Conservation (phyloP, 2,113 vertebrate genomes). For the Ploceus nigricollis region DNA sequence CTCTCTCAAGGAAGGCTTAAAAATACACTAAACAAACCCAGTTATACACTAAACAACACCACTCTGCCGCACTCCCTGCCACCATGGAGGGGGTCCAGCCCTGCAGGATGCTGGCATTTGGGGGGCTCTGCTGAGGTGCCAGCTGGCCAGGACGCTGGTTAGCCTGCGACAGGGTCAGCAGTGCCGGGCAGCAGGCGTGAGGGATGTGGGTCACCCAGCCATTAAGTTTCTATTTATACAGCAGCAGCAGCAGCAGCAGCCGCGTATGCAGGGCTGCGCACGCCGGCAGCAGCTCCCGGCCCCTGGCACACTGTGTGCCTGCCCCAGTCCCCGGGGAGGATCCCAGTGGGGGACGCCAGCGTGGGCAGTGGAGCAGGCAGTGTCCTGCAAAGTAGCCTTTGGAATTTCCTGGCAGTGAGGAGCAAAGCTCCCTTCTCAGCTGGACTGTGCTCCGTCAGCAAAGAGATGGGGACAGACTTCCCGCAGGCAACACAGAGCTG, state of each 20-base stretch:
- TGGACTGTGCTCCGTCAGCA: fast-evolving
- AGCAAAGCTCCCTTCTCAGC: background rate
- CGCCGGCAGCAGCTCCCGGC: background rate
- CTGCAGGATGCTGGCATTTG: background rate
- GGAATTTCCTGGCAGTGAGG: background rate
- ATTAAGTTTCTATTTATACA: constrained; percentile 49
- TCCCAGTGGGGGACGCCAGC: background rate
- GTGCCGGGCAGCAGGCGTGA: background rate
- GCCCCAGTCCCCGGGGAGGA: background rate
- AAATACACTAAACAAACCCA: background rate
- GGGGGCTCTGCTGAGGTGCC: fast-evolving
- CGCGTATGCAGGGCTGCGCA: background rate
- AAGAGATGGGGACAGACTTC: background rate
- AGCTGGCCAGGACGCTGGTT: fast-evolving
- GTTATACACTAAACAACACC: fast-evolving
- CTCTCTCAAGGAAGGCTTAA: background rate
- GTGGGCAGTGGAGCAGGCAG: background rate
- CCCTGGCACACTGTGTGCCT: background rate
- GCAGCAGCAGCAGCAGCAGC: background rate
- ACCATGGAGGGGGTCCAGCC: background rate
- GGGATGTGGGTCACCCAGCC: constrained; percentile 57
- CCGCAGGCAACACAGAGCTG: fast-evolving
- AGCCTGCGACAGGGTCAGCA: background rate
- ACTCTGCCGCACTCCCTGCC: fast-evolving
- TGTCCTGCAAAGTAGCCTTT: background rate